Evolutionary conservation across 2,113 vertebrate species (phyloP).

Genomic region (Danionella cerebrum): DNA sequence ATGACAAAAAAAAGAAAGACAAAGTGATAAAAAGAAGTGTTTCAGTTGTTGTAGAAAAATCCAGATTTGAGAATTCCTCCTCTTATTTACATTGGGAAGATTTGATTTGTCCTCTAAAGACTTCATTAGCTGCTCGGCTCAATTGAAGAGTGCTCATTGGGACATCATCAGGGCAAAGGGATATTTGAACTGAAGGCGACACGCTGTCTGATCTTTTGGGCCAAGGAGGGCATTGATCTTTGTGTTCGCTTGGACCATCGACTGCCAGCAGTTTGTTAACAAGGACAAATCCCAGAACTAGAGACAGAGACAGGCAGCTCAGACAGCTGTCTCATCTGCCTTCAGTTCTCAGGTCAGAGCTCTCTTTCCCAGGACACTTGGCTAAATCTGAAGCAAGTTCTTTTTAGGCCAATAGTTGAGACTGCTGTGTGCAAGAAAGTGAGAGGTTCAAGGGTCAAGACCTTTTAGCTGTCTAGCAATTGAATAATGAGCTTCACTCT

Average conservation of each 20-base stretch:
- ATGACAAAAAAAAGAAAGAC: no score
- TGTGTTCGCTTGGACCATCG: not conserved
- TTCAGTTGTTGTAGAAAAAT: no score
- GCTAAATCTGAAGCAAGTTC: not conserved
- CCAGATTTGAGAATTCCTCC: no score
- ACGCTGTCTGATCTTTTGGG: conserved; percentile 15
- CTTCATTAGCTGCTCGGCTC: not conserved
- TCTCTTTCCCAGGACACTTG: not conserved
- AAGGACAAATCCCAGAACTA: conserved; percentile 18
- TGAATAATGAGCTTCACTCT: not conserved
- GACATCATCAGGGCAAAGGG: not conserved
- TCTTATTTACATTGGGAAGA: not conserved
- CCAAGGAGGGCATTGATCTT: conserved; percentile 1
- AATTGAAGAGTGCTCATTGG: not conserved
- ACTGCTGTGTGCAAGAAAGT: conserved; percentile 47
- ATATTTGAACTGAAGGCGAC: not conserved
- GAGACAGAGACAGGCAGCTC: conserved; percentile 18
- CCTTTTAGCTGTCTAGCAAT: conserved; percentile 28
- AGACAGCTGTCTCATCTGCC: conserved; percentile 47
- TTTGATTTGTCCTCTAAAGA: not conserved
- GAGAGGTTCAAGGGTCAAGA: conserved; percentile 36
- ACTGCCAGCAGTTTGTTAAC: conserved; percentile 30
- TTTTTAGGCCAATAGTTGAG: not conserved
- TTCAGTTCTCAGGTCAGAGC: no score
- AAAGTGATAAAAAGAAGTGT: no score